These are phyloP conservation scores for Bedellia somnulentella DNA, from an alignment of 2,888 invertebrate genomes.

Conservation along the genomic window DNA sequence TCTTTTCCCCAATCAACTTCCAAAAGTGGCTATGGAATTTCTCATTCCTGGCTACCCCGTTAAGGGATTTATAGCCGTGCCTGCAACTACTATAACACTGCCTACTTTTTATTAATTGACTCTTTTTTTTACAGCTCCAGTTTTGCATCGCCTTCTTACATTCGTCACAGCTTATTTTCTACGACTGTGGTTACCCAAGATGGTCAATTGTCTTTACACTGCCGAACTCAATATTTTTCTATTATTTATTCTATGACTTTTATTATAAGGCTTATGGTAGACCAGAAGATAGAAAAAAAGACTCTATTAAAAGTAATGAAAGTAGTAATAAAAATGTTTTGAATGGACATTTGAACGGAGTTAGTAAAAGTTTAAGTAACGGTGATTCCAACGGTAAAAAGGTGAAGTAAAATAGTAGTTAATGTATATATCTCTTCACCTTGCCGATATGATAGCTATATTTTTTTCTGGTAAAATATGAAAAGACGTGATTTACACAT, in stretches of 20 bases:
- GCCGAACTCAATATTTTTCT: conserved; percentile 90
- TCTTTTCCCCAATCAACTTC: too few species aligned
- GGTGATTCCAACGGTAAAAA: background rate
- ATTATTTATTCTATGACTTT: conserved; percentile 89
- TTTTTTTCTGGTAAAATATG: too few species aligned
- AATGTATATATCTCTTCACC: background rate
- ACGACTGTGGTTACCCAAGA: conserved; percentile 86
- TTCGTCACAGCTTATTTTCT: conserved; percentile 80
- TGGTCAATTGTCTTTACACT: conserved; percentile 82
- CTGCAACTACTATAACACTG: too few species aligned
- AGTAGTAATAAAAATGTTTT: too few species aligned
- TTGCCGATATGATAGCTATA: too few species aligned
- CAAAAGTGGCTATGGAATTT: too few species aligned
- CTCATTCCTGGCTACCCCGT: too few species aligned
- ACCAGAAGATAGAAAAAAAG: conserved; percentile 25
- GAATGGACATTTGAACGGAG: too few species aligned
- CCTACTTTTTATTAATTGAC: background rate
- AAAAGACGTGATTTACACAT: too few species aligned
- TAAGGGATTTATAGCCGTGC: too few species aligned
- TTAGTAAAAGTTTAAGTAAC: background rate
- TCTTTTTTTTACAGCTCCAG: conserved; percentile 66
- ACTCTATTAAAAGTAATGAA: too few species aligned
- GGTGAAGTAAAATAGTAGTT: background rate
- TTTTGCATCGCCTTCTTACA: conserved; percentile 88
- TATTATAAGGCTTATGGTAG: conserved; percentile 76